Conservation (phyloP, 2,888 invertebrate genomes). For the Lissonota sp. region DNA sequence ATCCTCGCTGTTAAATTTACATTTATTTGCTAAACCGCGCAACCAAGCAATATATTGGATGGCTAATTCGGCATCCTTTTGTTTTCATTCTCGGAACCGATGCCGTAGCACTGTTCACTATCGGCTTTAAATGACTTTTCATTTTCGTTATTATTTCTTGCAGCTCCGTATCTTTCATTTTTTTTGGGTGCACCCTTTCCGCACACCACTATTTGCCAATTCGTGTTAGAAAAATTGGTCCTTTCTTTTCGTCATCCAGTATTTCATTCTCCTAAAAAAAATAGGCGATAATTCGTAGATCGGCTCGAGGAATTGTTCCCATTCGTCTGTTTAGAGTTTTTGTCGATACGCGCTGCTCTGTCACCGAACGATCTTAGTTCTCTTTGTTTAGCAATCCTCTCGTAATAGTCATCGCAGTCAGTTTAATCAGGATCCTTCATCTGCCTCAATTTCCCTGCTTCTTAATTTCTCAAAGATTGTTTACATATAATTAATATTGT, state of each 20-base stretch:
- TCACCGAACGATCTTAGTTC: too few relatives aligned
- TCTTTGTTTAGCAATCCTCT: too few relatives aligned
- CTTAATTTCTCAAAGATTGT: too few relatives aligned
- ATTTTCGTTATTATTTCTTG: conserved; percentile 27
- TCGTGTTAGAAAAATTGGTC: conserved; percentile 53
- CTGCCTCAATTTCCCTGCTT: too few relatives aligned
- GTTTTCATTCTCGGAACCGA: conserved; percentile 18
- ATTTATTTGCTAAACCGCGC: conserved; percentile 29
- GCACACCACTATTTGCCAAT: conserved; percentile 41
- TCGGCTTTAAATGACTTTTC: conserved; percentile 32
- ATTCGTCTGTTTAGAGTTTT: too few relatives aligned
- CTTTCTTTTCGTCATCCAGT: conserved; percentile 41
- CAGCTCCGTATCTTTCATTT: conserved; percentile 10
- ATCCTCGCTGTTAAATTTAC: conserved; percentile 15
- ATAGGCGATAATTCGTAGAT: too few relatives aligned
- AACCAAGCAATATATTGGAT: conserved; percentile 36
- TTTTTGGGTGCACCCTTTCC: conserved; percentile 37
- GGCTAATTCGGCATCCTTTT: conserved; percentile 26
- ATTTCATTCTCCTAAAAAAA: too few relatives aligned
- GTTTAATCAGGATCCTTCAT: too few relatives aligned
- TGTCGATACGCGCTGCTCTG: too few relatives aligned
- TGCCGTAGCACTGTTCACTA: conserved; percentile 25
- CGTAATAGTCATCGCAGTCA: too few relatives aligned
- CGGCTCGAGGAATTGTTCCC: too few relatives aligned
- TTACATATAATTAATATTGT: too few relatives aligned